Percentiles rank a stretch among this genome's conserved stretches.
phyloP scores from a whole-genome alignment of 2,797 vertebrate genomes.

The Sebastes miniatus region DNA sequence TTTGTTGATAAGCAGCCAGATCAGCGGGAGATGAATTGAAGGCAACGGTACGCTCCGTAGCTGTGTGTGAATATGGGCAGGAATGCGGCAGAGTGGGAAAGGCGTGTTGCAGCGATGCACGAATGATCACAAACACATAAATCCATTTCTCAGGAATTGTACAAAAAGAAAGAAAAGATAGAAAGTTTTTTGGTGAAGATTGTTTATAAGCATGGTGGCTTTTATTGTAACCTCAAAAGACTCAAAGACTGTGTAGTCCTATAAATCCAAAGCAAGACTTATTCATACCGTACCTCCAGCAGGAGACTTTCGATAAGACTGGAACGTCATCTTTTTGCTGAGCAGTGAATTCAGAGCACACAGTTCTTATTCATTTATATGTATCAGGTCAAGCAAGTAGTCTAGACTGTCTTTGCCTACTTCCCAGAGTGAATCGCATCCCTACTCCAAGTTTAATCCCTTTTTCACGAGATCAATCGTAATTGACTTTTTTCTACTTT shows the following conservation, averaged over 20 bases:
- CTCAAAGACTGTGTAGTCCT: neutral
- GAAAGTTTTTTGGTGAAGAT: neutral
- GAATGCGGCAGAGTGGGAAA: neutral
- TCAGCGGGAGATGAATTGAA: constrained; percentile 18
- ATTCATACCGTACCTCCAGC: neutral
- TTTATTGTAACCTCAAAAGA: neutral
- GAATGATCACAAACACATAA: constrained; percentile 6
- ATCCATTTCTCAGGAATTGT: neutral
- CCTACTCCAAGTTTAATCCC: neutral
- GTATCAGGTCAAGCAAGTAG: constrained; percentile 1
- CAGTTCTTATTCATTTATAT: constrained; percentile 6
- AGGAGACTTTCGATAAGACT: neutral
- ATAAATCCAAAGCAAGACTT: constrained; percentile 1
- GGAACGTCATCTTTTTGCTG: neutral
- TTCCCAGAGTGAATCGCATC: neutral
- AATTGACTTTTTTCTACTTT: neutral
- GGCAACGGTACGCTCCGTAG: neutral
- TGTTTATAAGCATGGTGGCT: neutral
- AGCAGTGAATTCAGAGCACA: constrained; percentile 7
- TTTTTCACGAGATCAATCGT: neutral
- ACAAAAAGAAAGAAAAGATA: neutral
- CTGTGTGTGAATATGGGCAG: neutral
- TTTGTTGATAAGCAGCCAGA: constrained; percentile 42
- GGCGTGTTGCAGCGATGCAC: neutral
- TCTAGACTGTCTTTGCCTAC: neutral